Conservation (phyloP, 2,888 invertebrate species). For the Agrochola lychnidis region DNA sequence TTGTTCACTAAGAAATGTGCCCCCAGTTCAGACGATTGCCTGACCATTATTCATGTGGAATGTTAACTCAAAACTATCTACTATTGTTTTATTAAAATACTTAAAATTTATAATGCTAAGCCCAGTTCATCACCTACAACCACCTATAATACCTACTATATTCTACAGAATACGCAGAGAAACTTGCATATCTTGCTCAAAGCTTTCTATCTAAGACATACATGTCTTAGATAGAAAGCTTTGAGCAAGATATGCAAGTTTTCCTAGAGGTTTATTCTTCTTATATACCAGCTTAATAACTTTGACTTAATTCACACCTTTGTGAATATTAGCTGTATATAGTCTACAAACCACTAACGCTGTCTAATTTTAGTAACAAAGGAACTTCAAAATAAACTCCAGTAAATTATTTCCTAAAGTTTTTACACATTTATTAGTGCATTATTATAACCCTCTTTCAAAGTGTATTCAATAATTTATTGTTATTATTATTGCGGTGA, state of each 20-base stretch:
- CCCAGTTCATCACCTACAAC: no score
- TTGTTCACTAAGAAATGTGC: not conserved
- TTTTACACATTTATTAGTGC: constrained; percentile 35
- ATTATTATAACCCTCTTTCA: constrained; percentile 27
- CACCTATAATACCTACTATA: no score
- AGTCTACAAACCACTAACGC: not conserved
- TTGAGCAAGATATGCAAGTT: not conserved
- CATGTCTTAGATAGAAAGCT: not conserved
- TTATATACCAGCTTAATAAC: not conserved
- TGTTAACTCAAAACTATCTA: no score
- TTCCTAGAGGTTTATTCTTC: not conserved
- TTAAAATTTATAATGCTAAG: no score
- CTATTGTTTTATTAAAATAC: no score
- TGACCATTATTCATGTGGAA: not conserved
- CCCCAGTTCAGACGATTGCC: no score
- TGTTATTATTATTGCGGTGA: constrained; percentile 85
- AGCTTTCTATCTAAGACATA: no score
- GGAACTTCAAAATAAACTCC: not conserved
- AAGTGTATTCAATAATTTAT: constrained; percentile 77
- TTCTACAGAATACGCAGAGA: no score
- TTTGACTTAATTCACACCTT: constrained; percentile 3
- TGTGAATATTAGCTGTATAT: not conserved
- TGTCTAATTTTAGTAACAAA: not conserved
- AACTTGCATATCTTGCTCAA: no score
- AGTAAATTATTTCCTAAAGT: constrained; percentile 17